Evolutionary conservation across 2,797 vertebrate species (phyloP).

Genomic region (Rousettus madagascariensis): DNA sequence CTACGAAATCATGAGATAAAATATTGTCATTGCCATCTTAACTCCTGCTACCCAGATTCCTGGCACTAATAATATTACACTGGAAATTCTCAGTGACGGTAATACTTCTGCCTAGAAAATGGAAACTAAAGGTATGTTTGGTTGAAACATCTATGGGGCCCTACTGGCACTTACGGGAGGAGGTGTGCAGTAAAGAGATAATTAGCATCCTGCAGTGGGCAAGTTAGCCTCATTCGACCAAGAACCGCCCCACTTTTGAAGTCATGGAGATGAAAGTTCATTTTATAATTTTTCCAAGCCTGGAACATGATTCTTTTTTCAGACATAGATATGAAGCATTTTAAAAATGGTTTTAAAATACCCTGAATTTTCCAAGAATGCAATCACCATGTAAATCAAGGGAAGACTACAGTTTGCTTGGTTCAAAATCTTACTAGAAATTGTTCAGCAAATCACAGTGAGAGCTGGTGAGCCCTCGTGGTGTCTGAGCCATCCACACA

Average conservation of each 20-base stretch:
- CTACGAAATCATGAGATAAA: neutral
- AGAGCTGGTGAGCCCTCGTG: rapidly evolving
- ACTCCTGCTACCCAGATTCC: neutral
- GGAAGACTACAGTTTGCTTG: neutral
- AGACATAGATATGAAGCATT: neutral
- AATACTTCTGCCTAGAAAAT: neutral
- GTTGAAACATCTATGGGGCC: neutral
- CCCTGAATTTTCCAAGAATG: neutral
- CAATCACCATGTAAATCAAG: neutral
- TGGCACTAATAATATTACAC: neutral
- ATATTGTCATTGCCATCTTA: neutral
- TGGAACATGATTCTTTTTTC: neutral
- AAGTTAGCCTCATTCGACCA: neutral
- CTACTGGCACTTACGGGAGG: neutral
- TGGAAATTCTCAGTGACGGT: neutral
- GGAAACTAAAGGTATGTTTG: neutral
- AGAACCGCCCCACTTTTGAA: neutral
- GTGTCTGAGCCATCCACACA: rapidly evolving
- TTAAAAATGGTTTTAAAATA: neutral
- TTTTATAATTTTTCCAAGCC: neutral
- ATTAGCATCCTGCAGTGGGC: neutral
- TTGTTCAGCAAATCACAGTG: neutral
- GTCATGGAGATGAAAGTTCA: neutral
- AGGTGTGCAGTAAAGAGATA: rapidly evolving
- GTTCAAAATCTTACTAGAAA: neutral